Conservation (phyloP, 2,113 vertebrate species). For the Phoxinus phoxinus region DNA sequence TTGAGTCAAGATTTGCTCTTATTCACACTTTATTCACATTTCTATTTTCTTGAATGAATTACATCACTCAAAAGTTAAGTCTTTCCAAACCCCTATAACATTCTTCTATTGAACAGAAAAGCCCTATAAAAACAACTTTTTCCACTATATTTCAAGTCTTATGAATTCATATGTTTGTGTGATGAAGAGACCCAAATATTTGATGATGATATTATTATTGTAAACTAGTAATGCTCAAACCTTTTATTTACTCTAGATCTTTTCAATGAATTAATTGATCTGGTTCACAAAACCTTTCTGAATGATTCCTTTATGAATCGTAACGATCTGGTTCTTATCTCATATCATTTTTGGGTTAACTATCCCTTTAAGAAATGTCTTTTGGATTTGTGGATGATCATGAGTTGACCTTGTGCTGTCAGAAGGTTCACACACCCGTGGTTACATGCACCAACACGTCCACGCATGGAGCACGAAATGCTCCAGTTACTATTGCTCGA, state of each 20-base stretch:
- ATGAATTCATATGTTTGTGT: neutral
- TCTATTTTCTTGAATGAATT: neutral
- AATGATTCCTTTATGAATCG: neutral
- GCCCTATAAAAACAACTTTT: neutral
- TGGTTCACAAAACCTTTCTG: neutral
- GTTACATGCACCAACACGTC: neutral
- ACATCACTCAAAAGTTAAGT: neutral
- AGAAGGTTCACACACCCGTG: neutral
- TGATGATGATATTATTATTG: neutral
- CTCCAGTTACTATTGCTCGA: slow-evolving; percentile 1
- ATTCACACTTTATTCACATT: neutral
- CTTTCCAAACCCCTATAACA: too few species aligned
- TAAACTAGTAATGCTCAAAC: neutral
- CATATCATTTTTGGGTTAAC: neutral
- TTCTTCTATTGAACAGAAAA: too few species aligned
- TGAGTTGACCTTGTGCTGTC: slow-evolving; percentile 1
- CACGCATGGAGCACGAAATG: neutral
- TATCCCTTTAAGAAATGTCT: neutral
- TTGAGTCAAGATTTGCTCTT: neutral
- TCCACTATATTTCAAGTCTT: neutral
- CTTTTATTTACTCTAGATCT: neutral
- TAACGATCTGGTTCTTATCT: neutral
- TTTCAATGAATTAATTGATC: neutral
- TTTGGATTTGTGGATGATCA: neutral
- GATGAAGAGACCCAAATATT: neutral